phyloP scores from a whole-genome alignment of 2,797 vertebrate species.

The Syngnathus acus region DNA sequence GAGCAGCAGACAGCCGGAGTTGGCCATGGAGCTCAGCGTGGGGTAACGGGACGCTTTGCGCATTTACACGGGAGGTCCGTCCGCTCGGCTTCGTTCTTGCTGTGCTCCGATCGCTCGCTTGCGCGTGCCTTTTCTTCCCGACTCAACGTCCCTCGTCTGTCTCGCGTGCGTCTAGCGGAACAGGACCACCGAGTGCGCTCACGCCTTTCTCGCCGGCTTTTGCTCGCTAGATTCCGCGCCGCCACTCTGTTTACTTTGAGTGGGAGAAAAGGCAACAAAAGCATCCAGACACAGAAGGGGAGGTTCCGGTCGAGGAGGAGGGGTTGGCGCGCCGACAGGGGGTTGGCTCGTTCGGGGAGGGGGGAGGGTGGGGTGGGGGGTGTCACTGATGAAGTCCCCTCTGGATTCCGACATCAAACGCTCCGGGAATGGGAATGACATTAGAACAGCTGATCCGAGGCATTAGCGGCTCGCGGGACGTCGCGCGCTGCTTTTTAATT shows the following conservation, averaged over 20 bases:
- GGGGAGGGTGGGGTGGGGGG: slow-evolving; percentile 52
- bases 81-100: slow-evolving; percentile 16
- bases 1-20: slow-evolving; percentile 95
- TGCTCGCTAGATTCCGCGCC: slow-evolving; percentile 40
- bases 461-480: slow-evolving; percentile 55
- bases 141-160: slow-evolving; percentile 9
- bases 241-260: slow-evolving; percentile 71
- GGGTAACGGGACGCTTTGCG: slow-evolving; percentile 77
- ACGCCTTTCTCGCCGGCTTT: slow-evolving; percentile 32
- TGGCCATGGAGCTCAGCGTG: slow-evolving; percentile 97
- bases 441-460: slow-evolving; percentile 79
- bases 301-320: slow-evolving; percentile 56
- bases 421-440: slow-evolving; percentile 71
- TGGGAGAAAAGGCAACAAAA: slow-evolving; percentile 68
- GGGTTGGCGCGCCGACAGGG: slow-evolving; percentile 41
- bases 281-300: slow-evolving; percentile 70
- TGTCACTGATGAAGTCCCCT: slow-evolving; percentile 48
- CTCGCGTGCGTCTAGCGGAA: slow-evolving; percentile 53
- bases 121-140: slow-evolving; percentile 24
- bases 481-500: slow-evolving; percentile 63
- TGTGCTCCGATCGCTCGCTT: slow-evolving; percentile 19
- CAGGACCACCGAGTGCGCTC: slow-evolving; percentile 47
- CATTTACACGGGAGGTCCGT: slow-evolving; percentile 71
- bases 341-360: slow-evolving; percentile 45
- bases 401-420: slow-evolving; percentile 58